Percentiles rank a stretch among this genome's conserved stretches.
Conservation (phyloP, 2,113 vertebrate species). For the Cranoglanis bouderius region DNA sequence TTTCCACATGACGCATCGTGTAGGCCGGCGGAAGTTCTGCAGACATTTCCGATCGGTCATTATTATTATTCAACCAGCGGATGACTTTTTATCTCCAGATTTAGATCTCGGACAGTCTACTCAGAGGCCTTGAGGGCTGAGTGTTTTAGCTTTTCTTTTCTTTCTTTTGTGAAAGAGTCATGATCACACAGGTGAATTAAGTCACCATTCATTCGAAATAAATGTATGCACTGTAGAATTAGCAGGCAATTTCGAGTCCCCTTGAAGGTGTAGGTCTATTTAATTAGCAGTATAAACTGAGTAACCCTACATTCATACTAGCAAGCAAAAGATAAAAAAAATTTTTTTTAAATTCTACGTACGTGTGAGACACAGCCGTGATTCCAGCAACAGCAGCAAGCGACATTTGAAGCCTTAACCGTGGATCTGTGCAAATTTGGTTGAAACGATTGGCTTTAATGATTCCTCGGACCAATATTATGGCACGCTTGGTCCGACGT, state of each 20-base stretch:
- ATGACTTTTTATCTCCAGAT: constrained; percentile 17
- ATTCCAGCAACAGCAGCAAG: not conserved
- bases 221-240: not conserved
- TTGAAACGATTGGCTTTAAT: not conserved
- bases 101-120: not conserved
- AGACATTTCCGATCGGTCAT: not conserved
- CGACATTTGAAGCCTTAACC: too few species aligned
- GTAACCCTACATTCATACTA: not conserved
- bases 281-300: not conserved
- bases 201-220: not conserved
- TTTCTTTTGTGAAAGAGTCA: not conserved
- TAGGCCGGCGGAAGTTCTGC: not conserved
- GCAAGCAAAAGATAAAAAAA: not conserved
- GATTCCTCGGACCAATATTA: not conserved
- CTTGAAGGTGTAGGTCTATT: not conserved
- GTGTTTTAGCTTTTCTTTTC: not conserved
- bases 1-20: not conserved
- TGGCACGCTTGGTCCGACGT: not conserved
- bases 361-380: not conserved
- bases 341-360: not conserved
- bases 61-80: not conserved
- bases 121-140: not conserved
- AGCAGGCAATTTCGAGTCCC: not conserved
- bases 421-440: too few species aligned
- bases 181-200: not conserved